Base-by-base conservation (phyloP, 1,140 invertebrate species). In the Zaprionus lachaisei region DNA sequence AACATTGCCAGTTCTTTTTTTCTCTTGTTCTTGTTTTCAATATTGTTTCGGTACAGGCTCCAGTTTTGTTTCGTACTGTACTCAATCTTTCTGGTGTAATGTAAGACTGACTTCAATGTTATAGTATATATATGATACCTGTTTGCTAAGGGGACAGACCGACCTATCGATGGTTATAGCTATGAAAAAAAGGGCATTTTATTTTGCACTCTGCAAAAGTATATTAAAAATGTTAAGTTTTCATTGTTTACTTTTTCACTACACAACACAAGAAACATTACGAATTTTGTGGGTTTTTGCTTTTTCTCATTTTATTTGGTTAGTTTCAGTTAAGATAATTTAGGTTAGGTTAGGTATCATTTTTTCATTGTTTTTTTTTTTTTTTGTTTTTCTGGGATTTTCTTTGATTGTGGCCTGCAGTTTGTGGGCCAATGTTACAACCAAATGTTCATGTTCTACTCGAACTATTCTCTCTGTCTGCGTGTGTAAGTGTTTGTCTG, bases 381-480 rank as follows among this genome's bases (percentile, higher is more conserved):
- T 56, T 56, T 14, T 63, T 44, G 17, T 41, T n/a, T 61, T 60
- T 68, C 28, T 26, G 15, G 38, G 54, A 51, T 37, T 66, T 72
- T 26, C 63, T 76, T 76, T 77, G 74, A 77, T 77, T 77, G 74
- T 72, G 74, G 69, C 74, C 74, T 56, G 44, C 34, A 38, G 55
- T 51, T 12, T 28, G 38, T 58, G 62, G 68, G 69, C 74, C 74
- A 66, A 66, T 77, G 34, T 67, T 77, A 77, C 74, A 77, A 77
- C 74, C 74, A 58, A 77, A 77, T 65, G 74, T 77, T 77, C 57
- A 72, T 72, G 62, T 72, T 72, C 61, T 72, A 75, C 72, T 67
- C 56, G 66, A 58, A 63, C 58, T 70, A 64, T 62, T 75, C 54
- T 44, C 24, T 47, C 28, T 71, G 20, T 71, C 15, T 47, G 26